These are phyloP conservation scores for Pangasius mekongensis DNA, from an alignment of 2,797 vertebrate genomes.

Conservation along the genomic window DNA sequence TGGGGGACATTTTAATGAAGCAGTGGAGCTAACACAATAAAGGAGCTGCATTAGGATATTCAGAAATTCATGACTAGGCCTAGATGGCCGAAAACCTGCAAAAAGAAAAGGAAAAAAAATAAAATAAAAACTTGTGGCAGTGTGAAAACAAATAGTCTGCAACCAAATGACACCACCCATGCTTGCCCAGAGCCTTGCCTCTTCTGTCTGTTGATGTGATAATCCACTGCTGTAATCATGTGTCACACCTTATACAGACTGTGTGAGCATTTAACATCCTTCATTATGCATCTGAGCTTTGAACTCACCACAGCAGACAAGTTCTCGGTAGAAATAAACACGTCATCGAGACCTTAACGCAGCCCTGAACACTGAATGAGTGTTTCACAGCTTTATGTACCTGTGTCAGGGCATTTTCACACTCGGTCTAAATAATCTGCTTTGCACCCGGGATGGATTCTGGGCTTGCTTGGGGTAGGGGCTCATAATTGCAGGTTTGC, in stretches of 20 bases:
- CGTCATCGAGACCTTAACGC: not conserved
- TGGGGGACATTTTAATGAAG: not conserved
- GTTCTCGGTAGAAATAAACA: not conserved
- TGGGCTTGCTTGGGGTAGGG: not conserved
- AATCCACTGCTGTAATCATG: conserved; percentile 50
- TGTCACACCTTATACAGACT: conserved; percentile 44
- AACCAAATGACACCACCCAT: conserved; percentile 45
- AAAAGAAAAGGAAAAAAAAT: not conserved
- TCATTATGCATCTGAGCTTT: too few species aligned
- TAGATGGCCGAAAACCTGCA: not conserved
- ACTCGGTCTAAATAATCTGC: not conserved
- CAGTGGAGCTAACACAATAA: not conserved
- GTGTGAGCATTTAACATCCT: not conserved
- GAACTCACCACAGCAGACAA: not conserved
- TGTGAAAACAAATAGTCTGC: conserved; percentile 37
- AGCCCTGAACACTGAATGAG: too few species aligned
- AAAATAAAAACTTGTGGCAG: not conserved
- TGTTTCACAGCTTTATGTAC: not conserved
- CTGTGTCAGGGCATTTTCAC: not conserved
- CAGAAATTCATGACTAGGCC: not conserved
- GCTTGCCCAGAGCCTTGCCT: conserved; percentile 38
- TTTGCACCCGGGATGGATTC: not conserved
- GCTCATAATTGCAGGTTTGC: not conserved
- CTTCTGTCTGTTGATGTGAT: conserved; percentile 50
- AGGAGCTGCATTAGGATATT: not conserved